These are phyloP conservation scores for Sminthopsis crassicaudata DNA, from an alignment of 2,113 vertebrate genomes.

Conservation along the genomic window DNA sequence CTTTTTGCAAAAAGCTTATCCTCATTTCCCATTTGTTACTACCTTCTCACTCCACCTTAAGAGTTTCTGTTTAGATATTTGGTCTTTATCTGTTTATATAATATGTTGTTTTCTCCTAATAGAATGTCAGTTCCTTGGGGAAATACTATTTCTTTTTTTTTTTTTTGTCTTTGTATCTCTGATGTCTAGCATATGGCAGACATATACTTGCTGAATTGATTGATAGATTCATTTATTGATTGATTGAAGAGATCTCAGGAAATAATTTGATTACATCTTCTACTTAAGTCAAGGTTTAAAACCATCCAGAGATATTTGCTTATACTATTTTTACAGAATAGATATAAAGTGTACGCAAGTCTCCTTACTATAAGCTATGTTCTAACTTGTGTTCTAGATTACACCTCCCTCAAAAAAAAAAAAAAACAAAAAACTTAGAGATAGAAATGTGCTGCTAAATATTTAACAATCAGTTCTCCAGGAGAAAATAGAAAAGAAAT, in stretches of 20 bases:
- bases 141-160: neutral
- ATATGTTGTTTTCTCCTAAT: neutral
- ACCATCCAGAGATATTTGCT: constrained; percentile 44
- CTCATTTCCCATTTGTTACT: neutral
- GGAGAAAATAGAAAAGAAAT: neutral
- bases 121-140: neutral
- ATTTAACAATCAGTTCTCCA: neutral
- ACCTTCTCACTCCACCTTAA: neutral
- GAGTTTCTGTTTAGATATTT: neutral
- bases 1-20: neutral
- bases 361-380: constrained; percentile 10
- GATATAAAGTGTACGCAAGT: constrained; percentile 68
- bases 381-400: constrained; percentile 50
- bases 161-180: neutral
- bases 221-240: neutral
- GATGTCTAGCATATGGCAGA: neutral
- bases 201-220: neutral
- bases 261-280: constrained; percentile 66
- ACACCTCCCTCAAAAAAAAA: too few species aligned
- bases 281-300: constrained; percentile 67
- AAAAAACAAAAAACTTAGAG: neutral
- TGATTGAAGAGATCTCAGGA: constrained; percentile 56
- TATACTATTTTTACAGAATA: constrained; percentile 56
- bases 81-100: neutral
- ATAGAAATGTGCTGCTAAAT: neutral